Percentiles rank a stretch among this genome's conserved stretches.
Evolutionary conservation across 2,113 vertebrate species (phyloP).

Genomic region (Trichomycterus rosablanca): DNA sequence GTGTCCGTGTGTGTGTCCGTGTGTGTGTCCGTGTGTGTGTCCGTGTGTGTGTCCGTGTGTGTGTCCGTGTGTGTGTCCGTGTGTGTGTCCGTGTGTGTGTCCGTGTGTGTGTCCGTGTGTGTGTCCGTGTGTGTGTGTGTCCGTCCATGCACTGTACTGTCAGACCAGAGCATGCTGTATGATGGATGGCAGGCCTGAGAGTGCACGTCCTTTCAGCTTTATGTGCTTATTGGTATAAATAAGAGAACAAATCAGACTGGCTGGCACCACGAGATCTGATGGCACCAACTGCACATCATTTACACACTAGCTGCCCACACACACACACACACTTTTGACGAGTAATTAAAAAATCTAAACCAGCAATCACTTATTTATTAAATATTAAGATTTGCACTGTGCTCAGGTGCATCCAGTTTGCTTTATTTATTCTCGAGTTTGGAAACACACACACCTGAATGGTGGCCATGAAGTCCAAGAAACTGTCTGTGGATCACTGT

Average conservation of each 20-base stretch:
- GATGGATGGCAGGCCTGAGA: slow-evolving; percentile 35
- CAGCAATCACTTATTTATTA: no score
- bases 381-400: no score
- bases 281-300: slow-evolving; percentile 31
- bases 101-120: not conserved
- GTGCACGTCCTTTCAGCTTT: slow-evolving; percentile 26
- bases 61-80: no score
- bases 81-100: slow-evolving; percentile 15
- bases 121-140: slow-evolving; percentile 6
- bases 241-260: slow-evolving; percentile 40
- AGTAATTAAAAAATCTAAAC: no score
- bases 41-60: no score
- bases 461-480: no score
- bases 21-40: no score
- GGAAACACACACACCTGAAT: not conserved
- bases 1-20: no score
- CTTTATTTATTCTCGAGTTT: no score
- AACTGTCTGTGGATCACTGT: no score
- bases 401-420: no score
- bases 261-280: slow-evolving; percentile 39
- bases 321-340: slow-evolving; percentile 9
- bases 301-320: slow-evolving; percentile 35
- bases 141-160: not conserved
- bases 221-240: slow-evolving; percentile 39
- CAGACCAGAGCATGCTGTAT: slow-evolving; percentile 7